Evolutionary conservation across 1,140 invertebrate genomes (phyloP), one percentile per base, ranked within the genome.

Genomic region (Globodera rostochiensis): DNA sequence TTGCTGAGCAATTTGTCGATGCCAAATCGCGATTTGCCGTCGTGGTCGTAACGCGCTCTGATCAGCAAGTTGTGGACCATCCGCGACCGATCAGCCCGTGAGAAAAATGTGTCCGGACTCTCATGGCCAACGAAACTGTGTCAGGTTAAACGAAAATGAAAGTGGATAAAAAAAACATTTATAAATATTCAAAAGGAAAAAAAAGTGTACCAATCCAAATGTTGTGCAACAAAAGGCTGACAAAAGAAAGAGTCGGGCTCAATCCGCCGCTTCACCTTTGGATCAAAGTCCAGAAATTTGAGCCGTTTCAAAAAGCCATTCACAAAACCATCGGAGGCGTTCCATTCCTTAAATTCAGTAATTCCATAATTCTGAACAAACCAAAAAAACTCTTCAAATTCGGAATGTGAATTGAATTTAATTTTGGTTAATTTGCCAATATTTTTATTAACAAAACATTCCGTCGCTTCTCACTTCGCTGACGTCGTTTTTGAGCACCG

Each of bases 1-100:
- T 96, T 95, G 82, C 94, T 94, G 0, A 98, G 89, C 60, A 98
- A 92, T 73, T 95, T 92, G 83, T 95, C 92, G 60, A 98, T 95
- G n/a, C 96, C 96, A 92, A 86, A 83, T 4, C 84, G 84, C 36
- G 80, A 79, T 69, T 88, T 87, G 9, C 19, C 46, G 50, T 46
- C 67, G 47, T 46, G 25, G 71, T 74, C 50, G 60, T 77, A 88
- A 8, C 87, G 75, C 13, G 88, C 87, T 50, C 91, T 86, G 50
- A 91, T 91, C 21, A 98, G 90, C 83, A 98, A 95, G 90, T 97
- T 95, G 94, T 96, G 96, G 0, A 96, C 95, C 86, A 98, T 94
- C 64, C 95, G 91, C 82, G 94, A 95, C 57, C 96, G 91, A 87
- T 96, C 95, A 0, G 95, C 94, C 74, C 94, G 93, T 0, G 94